Evolutionary conservation across 2,888 invertebrate genomes (phyloP).

Genomic region (Tupiocoris notatus): DNA sequence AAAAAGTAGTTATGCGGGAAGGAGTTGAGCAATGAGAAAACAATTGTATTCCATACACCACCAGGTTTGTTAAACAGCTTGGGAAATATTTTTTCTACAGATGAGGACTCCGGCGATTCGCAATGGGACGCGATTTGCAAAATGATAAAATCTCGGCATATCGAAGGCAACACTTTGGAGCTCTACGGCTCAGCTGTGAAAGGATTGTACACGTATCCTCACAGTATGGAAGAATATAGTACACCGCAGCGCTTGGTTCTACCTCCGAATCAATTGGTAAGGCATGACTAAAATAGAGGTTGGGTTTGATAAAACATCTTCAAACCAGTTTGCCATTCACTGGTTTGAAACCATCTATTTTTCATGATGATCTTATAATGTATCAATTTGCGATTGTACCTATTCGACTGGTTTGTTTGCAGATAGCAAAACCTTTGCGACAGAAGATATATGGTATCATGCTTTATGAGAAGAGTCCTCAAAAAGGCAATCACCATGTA

Average conservation of each 20-base stretch:
- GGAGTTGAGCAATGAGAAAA: too few relatives aligned
- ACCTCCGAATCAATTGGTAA: conserved; percentile 29
- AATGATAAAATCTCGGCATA: neutral
- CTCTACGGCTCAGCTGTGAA: neutral
- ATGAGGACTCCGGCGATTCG: conserved; percentile 12
- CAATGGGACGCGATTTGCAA: conserved; percentile 26
- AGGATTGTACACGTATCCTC: conserved; percentile 3
- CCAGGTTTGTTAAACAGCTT: too few relatives aligned
- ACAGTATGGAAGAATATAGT: conserved; percentile 10
- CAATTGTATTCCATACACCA: too few relatives aligned
- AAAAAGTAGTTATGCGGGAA: too few relatives aligned
- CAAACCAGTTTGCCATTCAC: too few relatives aligned
- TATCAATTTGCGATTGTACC: too few relatives aligned
- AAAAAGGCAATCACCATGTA: neutral
- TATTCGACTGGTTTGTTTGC: too few relatives aligned
- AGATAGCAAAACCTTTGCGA: neutral
- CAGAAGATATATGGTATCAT: conserved; percentile 1
- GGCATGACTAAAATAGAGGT: too few relatives aligned
- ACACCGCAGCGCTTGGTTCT: conserved; percentile 22
- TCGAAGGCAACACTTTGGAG: neutral
- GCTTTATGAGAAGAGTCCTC: neutral
- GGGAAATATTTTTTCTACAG: too few relatives aligned
- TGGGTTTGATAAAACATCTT: too few relatives aligned
- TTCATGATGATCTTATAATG: too few relatives aligned
- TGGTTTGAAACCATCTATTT: too few relatives aligned